Evolutionary conservation across 1,140 invertebrate genomes (phyloP), one percentile per base, ranked within the genome.

Genomic region (Cydia strobilella): DNA sequence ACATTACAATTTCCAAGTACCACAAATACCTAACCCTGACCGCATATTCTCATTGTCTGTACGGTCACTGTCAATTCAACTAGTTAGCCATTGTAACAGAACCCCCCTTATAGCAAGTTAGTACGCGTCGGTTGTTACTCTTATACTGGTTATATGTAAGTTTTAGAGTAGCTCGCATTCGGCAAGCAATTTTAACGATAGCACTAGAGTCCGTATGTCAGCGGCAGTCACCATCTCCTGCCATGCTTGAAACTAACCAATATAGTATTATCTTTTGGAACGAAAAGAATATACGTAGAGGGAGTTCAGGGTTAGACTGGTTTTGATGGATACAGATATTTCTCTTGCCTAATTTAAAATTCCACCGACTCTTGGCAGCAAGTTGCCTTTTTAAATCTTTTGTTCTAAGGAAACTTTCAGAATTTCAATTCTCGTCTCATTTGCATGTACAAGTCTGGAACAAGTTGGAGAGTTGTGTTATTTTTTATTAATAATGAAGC

Each of bases 311-410:
- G 7, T 59, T 9, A 59, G n/a, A 59, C 7, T 59, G 54, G 54
- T 23, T 23, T 1, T 23, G 9, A 23, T 23, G 7, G 54, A 10
- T 23, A 59, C 54, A 59, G 54, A 59, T 59, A 59, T 59, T 59
- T 23, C 45, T 48, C 15, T 59, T 23, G 54, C 54, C 54, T 59
- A 59, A 59, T 59, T 59, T 59, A 59, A 59, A 59, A 59, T 59
- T 59, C 54, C 54, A n/a, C 54, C 54, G n/a, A 59, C 54, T 59
- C 54, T 59, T 59, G 48, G 48, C 48, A 51, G 54, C 54, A 59
- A 59, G 20, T 59, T 59, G 54, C 54, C 54, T 59, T 59, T 59
- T 59, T 59, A 59, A 59, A 59, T 59, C 54, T 59, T 59, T 59
- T 59, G 54, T 59, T 59, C 54, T 20, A 23, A 23, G 54, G 54